Conservation (phyloP, 1,140 invertebrate species). For the Philotrypesis tridentata region DNA sequence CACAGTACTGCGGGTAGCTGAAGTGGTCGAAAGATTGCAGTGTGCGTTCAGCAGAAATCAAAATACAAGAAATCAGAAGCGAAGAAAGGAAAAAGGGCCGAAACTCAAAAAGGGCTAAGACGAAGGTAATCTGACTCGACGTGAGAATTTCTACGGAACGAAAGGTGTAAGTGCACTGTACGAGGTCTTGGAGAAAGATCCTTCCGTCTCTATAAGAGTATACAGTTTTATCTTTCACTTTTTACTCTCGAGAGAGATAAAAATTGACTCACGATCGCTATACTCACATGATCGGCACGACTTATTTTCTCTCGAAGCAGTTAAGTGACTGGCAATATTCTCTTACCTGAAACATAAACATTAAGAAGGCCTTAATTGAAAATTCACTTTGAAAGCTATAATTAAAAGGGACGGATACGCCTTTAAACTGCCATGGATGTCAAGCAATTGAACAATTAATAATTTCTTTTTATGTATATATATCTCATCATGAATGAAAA, state of each 20-base stretch:
- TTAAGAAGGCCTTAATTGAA: not conserved
- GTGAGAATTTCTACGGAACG: constrained; percentile 54
- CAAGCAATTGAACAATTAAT: no score
- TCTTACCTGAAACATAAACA: constrained; percentile 43
- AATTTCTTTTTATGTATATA: no score
- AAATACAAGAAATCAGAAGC: constrained; percentile 3
- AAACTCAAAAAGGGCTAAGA: constrained; percentile 34
- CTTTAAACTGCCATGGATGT: no score
- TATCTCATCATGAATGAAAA: no score
- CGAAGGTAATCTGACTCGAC: constrained; percentile 52
- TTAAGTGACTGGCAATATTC: constrained; percentile 31
- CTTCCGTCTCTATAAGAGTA: not conserved
- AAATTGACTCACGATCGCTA: constrained; percentile 6
- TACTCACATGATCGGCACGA: constrained; percentile 43
- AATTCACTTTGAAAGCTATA: not conserved
- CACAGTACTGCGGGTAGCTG: no score
- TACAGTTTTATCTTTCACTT: not conserved
- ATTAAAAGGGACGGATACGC: no score
- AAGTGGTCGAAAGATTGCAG: no score
- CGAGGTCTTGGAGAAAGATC: no score
- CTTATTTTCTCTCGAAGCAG: not conserved
- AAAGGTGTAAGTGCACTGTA: not conserved
- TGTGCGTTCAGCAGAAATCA: not conserved
- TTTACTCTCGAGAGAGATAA: not conserved
- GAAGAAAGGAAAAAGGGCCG: constrained; percentile 16